phyloP scores from a whole-genome alignment of 2,797 vertebrate species.

The Sebastes steindachneri region DNA sequence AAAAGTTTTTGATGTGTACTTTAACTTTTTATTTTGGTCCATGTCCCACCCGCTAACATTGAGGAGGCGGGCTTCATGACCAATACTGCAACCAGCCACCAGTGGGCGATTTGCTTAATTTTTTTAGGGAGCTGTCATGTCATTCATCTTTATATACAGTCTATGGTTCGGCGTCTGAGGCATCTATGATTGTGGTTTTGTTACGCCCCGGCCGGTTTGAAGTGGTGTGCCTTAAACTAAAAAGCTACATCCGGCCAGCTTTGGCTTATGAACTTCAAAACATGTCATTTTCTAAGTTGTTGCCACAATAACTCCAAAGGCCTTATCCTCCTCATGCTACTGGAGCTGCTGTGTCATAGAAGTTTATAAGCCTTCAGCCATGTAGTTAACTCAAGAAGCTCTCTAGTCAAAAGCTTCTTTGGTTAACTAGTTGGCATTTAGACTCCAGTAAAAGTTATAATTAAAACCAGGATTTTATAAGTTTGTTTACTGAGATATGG shows the following conservation, averaged over 20 bases:
- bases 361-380: neutral
- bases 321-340: neutral
- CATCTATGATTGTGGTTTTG: neutral
- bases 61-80: no score
- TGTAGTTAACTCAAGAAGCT: neutral
- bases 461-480: neutral
- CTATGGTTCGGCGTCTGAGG: neutral
- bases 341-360: neutral
- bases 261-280: slow-evolving; percentile 3
- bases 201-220: neutral
- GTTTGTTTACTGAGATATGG: neutral
- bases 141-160: no score
- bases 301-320: slow-evolving; percentile 4
- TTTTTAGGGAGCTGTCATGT: no score
- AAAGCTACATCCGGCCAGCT: neutral
- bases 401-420: neutral
- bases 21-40: no score
- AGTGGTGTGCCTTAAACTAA: neutral
- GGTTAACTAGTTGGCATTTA: neutral
- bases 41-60: no score
- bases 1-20: no score
- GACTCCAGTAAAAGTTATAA: neutral
- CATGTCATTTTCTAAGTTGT: slow-evolving; percentile 11
- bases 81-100: no score
- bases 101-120: no score